These are phyloP conservation scores for Aythya baeri DNA, from an alignment of 2,113 vertebrate species.

Conservation along the genomic window DNA sequence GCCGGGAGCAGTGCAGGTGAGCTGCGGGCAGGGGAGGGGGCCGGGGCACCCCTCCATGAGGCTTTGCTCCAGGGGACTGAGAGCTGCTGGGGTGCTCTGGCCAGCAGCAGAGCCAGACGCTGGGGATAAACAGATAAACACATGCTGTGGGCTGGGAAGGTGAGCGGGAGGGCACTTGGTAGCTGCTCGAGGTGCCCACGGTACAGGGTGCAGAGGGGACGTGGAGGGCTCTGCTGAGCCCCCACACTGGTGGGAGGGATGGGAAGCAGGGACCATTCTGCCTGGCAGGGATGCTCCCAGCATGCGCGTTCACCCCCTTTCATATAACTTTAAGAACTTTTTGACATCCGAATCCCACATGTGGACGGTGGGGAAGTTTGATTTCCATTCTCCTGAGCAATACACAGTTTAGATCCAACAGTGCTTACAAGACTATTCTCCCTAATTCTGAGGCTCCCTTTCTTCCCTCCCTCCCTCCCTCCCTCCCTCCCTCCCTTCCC, in stretches of 20 bases:
- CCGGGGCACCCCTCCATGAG: fast-evolving
- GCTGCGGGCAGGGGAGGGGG: neutral
- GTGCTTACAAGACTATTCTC: neutral
- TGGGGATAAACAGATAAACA: too few relatives aligned
- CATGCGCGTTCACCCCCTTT: too few relatives aligned
- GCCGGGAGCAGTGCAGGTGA: neutral
- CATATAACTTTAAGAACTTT: neutral
- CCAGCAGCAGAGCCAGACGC: neutral
- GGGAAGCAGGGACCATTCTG: neutral
- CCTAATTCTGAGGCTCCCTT: neutral
- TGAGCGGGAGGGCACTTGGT: neutral
- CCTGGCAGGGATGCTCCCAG: neutral
- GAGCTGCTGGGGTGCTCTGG: neutral
- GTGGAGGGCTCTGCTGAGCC: neutral
- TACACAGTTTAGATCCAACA: neutral
- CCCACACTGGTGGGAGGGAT: neutral
- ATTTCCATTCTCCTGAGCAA: neutral
- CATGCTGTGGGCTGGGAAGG: fast-evolving
- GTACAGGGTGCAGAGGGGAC: neutral
- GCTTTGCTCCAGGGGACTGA: neutral
- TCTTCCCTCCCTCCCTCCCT: too few relatives aligned
- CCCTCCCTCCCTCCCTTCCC: too few relatives aligned
- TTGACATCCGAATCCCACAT: neutral
- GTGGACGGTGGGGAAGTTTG: neutral
- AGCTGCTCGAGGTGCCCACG: fast-evolving